These are phyloP conservation scores for Heliconius hortense DNA, from an alignment of 2,888 invertebrate genomes.

Conservation along the genomic window DNA sequence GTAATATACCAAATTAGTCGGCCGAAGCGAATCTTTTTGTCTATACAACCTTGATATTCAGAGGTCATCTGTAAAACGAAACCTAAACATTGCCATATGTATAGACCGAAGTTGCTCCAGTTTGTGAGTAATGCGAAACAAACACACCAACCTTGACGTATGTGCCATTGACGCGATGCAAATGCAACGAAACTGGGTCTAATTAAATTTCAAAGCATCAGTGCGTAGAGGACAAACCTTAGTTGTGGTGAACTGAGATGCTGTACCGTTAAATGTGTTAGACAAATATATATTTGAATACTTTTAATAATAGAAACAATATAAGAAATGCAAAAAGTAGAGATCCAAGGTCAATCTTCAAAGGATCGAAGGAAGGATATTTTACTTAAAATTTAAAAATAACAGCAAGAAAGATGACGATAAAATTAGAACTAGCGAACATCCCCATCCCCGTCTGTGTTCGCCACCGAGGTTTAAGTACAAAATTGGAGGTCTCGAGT, in stretches of 20 bases:
- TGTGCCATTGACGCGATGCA: constrained; percentile 64
- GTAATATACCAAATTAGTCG: background rate
- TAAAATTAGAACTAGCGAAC: background rate
- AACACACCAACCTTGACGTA: constrained; percentile 54
- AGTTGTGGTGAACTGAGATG: constrained; percentile 28
- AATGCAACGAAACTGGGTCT: constrained; percentile 65
- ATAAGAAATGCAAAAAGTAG: background rate
- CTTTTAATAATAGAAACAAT: background rate
- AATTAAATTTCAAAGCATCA: constrained; percentile 64
- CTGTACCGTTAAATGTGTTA: constrained; percentile 7
- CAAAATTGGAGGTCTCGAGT: too few relatives aligned
- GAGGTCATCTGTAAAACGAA: constrained; percentile 15
- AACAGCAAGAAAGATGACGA: background rate
- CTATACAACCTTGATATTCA: constrained; percentile 4
- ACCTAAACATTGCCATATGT: constrained; percentile 18
- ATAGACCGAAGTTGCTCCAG: constrained; percentile 26
- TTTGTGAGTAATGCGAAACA: constrained; percentile 31
- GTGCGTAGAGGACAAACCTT: constrained; percentile 39
- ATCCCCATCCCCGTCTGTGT: background rate
- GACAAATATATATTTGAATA: background rate
- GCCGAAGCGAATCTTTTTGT: background rate
- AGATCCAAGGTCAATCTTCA: background rate
- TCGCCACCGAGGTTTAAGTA: too few relatives aligned
- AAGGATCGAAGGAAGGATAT: background rate
- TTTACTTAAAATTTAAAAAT: background rate